Conservation (phyloP, 2,113 vertebrate species). For the Gambusia holbrooki region DNA sequence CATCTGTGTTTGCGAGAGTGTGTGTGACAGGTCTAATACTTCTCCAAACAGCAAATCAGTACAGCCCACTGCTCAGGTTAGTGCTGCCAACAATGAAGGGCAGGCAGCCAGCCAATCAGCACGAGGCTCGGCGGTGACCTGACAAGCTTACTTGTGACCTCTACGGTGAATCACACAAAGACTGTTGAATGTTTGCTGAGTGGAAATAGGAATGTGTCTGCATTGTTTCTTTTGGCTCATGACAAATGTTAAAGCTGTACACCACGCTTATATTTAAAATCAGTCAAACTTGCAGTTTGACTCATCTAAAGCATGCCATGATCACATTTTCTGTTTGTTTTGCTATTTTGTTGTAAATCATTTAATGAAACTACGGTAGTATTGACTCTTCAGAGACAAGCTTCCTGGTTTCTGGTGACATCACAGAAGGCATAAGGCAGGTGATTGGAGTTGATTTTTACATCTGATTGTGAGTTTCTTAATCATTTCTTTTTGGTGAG, state of each 20-base stretch:
- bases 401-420: not conserved
- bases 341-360: no score
- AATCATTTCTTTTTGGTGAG: no score
- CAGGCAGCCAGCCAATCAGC: conserved; percentile 66
- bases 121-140: conserved; percentile 49
- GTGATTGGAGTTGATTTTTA: not conserved
- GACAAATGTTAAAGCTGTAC: conserved; percentile 21
- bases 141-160: conserved; percentile 64
- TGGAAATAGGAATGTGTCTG: conserved; percentile 31
- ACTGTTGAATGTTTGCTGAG: conserved; percentile 29
- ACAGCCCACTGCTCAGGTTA: conserved; percentile 51
- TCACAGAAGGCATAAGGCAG: not conserved
- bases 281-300: not conserved
- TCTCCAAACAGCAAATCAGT: conserved; percentile 76
- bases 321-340: not conserved
- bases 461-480: no score
- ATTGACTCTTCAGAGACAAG: not conserved
- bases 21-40: conserved; percentile 76
- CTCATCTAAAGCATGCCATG: not conserved
- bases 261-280: not conserved
- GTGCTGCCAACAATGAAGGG: conserved; percentile 55
- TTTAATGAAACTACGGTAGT: not conserved
- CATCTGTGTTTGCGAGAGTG: conserved; percentile 37
- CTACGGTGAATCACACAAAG: conserved; percentile 63
- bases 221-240: conserved; percentile 26